These are phyloP conservation scores for Syndactyla subalaris DNA, from an alignment of 2,797 vertebrate species.

Conservation along the genomic window DNA sequence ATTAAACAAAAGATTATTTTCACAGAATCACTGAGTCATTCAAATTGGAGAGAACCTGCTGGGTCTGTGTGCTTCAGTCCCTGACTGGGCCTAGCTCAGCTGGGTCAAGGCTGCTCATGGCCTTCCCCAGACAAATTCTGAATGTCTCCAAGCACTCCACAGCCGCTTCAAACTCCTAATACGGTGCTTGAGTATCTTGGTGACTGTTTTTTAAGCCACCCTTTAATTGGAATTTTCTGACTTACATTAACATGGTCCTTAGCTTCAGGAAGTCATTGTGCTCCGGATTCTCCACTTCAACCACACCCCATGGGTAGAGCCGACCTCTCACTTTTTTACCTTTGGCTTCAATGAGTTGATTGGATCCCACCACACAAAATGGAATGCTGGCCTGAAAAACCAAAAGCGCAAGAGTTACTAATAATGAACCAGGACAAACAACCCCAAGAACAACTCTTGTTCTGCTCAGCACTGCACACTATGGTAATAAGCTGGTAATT, in stretches of 20 bases:
- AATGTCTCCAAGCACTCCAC: neutral
- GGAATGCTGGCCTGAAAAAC: constrained; percentile 90
- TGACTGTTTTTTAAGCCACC: neutral
- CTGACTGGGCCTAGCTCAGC: neutral
- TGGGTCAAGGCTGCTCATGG: neutral
- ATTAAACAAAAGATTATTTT: neutral
- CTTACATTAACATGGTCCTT: constrained; percentile 97
- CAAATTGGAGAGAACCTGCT: neutral
- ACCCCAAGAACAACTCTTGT: neutral
- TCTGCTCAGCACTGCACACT: neutral
- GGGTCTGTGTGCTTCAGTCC: neutral
- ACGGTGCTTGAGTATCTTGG: neutral
- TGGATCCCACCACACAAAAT: constrained; percentile 96
- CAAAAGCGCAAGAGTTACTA: neutral
- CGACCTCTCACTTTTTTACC: constrained; percentile 98
- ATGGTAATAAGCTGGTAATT: neutral
- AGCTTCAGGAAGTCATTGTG: constrained; percentile 98
- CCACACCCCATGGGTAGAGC: constrained; percentile 96
- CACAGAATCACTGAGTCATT: neutral
- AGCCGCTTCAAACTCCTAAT: fast-evolving
- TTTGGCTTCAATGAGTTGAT: constrained; percentile 97
- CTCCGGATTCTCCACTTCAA: constrained; percentile 97
- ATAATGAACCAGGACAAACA: neutral
- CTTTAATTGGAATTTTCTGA: neutral
- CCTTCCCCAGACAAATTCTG: neutral